phyloP scores from a whole-genome alignment of 2,113 vertebrate species.

The Neogobius melanostomus region DNA sequence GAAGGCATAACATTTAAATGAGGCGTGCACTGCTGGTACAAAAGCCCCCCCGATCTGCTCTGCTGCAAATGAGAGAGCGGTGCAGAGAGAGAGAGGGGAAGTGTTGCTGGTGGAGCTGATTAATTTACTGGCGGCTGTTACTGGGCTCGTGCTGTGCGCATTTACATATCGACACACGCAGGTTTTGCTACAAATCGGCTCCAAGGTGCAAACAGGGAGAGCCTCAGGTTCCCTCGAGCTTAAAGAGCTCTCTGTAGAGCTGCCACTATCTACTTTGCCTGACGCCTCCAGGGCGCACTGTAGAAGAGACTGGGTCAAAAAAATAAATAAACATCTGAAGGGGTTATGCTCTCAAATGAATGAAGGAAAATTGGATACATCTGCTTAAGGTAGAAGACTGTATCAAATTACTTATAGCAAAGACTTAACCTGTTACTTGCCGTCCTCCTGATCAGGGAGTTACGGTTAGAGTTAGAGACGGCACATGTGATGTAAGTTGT shows the following conservation, averaged over 20 bases:
- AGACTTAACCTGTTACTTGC: no score
- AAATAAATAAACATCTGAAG: no score
- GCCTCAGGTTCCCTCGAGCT: slow-evolving; percentile 54
- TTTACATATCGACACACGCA: slow-evolving; percentile 74
- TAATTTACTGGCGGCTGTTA: slow-evolving; percentile 70
- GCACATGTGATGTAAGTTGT: no score
- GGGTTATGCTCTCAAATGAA: no score
- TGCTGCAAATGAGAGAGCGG: slow-evolving; percentile 69
- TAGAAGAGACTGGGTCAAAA: slow-evolving; percentile 42
- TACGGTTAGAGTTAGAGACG: no score
- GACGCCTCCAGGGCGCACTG: slow-evolving; percentile 35
- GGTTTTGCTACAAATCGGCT: slow-evolving; percentile 62
- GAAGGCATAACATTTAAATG: slow-evolving; percentile 80
- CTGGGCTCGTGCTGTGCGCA: slow-evolving; percentile 69
- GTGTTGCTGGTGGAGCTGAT: slow-evolving; percentile 55
- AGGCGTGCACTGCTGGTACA: slow-evolving; percentile 67
- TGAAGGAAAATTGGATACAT: no score
- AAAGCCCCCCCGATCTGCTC: slow-evolving; percentile 68
- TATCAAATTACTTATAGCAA: no score
- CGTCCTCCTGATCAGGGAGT: no score
- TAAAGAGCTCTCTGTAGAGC: slow-evolving; percentile 55
- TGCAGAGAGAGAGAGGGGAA: not conserved
- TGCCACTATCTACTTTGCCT: slow-evolving; percentile 24
- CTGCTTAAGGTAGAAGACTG: no score
- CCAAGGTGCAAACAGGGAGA: slow-evolving; percentile 41